Evolutionary conservation across 1,140 invertebrate species (phyloP).

Genomic region (Bombyx mori): ASM3026992v2 NC_085115.1:9507501-9508000

Average conservation of each 20-base stretch:
- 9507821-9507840: constrained; percentile 36
- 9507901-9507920: constrained; percentile 37
- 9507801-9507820: constrained; percentile 61
- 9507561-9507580: too few species aligned
- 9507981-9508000: constrained; percentile 61
- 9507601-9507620: too few species aligned
- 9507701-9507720: constrained; percentile 39
- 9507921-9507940: constrained; percentile 62
- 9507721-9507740: constrained; percentile 60
- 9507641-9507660: too few species aligned
- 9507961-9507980: constrained; percentile 69
- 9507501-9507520: too few species aligned
- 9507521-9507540: too few species aligned
- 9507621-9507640: too few species aligned
- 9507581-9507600: too few species aligned
- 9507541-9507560: too few species aligned
- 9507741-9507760: constrained; percentile 62
- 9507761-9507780: constrained; percentile 65
- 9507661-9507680: too few species aligned
- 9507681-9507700: not conserved
- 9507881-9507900: constrained; percentile 13
- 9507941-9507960: constrained; percentile 68
- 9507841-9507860: constrained; percentile 25
- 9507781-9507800: constrained; percentile 64
- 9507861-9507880: constrained; percentile 20